These are phyloP conservation scores for Pteria penguin DNA, from an alignment of 2,888 invertebrate genomes.

Conservation along the genomic window DNA sequence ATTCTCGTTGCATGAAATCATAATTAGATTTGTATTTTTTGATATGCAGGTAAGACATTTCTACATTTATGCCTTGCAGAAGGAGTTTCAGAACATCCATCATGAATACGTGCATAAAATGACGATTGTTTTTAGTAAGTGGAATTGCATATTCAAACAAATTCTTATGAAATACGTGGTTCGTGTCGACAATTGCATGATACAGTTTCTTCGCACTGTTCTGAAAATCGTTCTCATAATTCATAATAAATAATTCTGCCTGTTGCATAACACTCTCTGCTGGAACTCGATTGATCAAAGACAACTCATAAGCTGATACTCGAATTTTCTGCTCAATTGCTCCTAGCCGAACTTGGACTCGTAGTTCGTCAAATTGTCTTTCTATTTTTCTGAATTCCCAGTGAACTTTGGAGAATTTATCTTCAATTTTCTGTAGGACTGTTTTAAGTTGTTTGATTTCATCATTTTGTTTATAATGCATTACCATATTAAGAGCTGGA, in stretches of 20 bases:
- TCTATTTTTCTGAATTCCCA: constrained; percentile 5
- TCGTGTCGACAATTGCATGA: neutral
- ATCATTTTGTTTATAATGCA: neutral
- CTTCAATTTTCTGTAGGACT: neutral
- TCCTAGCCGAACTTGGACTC: constrained; percentile 15
- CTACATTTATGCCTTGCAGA: constrained; percentile 16
- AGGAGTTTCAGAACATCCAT: constrained; percentile 12
- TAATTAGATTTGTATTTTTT: constrained; percentile 14
- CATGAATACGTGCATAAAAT: constrained; percentile 20
- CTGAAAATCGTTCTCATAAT: constrained; percentile 23
- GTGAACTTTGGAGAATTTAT: neutral
- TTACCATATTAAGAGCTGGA: neutral
- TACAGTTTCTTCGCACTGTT: constrained; percentile 24
- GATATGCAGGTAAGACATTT: constrained; percentile 17
- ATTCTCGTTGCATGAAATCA: constrained; percentile 21
- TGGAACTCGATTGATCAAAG: constrained; percentile 8
- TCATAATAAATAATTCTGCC: constrained; percentile 3
- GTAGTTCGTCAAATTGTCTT: constrained; percentile 10
- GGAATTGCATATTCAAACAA: constrained; percentile 12
- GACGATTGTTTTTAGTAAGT: constrained; percentile 1
- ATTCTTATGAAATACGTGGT: constrained; percentile 13
- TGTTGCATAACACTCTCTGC: constrained; percentile 1
- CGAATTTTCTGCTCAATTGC: constrained; percentile 17
- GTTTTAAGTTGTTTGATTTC: neutral
- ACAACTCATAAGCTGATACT: constrained; percentile 13